Evolutionary conservation across 1,140 invertebrate genomes (phyloP), one percentile per base, ranked within the genome.

Genomic region (Bombus confusus): DNA sequence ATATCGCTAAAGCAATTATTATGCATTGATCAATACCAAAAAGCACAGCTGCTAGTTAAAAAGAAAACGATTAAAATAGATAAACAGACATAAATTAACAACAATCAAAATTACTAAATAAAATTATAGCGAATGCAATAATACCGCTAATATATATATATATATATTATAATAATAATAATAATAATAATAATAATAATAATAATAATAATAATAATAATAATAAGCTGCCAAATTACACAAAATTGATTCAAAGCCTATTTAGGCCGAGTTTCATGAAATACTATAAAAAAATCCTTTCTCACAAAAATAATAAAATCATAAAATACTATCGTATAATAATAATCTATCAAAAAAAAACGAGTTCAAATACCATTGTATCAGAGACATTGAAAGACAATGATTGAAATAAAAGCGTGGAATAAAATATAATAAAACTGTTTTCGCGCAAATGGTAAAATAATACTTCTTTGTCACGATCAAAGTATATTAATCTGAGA

Each of bases 81-180:
- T 77, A 81, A 80, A 82, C 86, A 88, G 59, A 83, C 22, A 81
- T 90, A 90, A 87, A 91, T 87, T 85, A 88, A 84, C 47, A 83
- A 85, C 47, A 57, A 73, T 77, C 81, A 85, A 89, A 64, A 74
- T 62, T 72, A 43, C 13, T 57, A 34, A 43, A 83, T 87, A 72
- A 86, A 76, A 41, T 80, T 15, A 5, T 39, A 25, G 12, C 10
- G 47, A 80, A 74, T 86, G 37, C 64, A 69, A 37, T 57, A 80
- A 68, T 85, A 87, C 28, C 52, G 71, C 28, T 66, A 66, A 71
- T 84, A 47, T 62, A 68, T 77, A 69, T 34, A 75, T 43, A 15
- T 47, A 47, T 43, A 43, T 43, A 79, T 81, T n/a, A n/a, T n/a
- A n/a, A n/a, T n/a, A n/a, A n/a, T n/a, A n/a, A n/a, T n/a, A n/a